phyloP scores from a whole-genome alignment of 2,797 vertebrate genomes.

The Sebastolobus alascanus region DNA sequence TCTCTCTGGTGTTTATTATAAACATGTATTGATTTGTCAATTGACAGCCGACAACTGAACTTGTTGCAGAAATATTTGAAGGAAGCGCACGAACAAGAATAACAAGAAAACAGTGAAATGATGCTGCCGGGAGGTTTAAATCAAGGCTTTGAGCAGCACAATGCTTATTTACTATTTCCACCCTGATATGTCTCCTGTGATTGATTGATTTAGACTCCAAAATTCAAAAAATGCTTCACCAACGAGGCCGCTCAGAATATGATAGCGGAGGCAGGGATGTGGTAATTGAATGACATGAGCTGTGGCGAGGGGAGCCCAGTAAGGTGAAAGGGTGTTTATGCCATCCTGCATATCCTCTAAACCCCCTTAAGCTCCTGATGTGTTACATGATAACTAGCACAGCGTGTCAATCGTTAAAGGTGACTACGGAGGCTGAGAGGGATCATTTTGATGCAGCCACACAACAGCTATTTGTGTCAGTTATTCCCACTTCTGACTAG shows the following conservation, averaged over 20 bases:
- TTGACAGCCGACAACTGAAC: not conserved
- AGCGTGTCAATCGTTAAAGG: constrained; percentile 74
- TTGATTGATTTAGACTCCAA: constrained; percentile 22
- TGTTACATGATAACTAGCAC: constrained; percentile 79
- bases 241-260: constrained; percentile 19
- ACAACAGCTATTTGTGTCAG: constrained; percentile 83
- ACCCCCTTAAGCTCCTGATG: constrained; percentile 65
- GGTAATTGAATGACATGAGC: constrained; percentile 51
- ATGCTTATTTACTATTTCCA: not conserved
- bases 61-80: not conserved
- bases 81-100: not conserved
- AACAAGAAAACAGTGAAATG: constrained; percentile 6
- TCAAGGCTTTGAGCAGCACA: not conserved
- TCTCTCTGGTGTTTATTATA: constrained; percentile 38
- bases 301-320: constrained; percentile 8
- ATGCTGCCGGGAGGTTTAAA: not conserved
- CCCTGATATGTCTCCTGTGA: constrained; percentile 12
- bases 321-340: constrained; percentile 35
- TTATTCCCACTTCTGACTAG: constrained; percentile 72
- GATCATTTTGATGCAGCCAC: constrained; percentile 76
- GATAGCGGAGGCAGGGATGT: constrained; percentile 17
- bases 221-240: constrained; percentile 27
- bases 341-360: constrained; percentile 56
- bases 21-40: constrained; percentile 11
- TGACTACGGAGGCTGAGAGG: constrained; percentile 76